phyloP scores from a whole-genome alignment of 1,140 invertebrate species.

The Macrocentrus cingulum region DNA sequence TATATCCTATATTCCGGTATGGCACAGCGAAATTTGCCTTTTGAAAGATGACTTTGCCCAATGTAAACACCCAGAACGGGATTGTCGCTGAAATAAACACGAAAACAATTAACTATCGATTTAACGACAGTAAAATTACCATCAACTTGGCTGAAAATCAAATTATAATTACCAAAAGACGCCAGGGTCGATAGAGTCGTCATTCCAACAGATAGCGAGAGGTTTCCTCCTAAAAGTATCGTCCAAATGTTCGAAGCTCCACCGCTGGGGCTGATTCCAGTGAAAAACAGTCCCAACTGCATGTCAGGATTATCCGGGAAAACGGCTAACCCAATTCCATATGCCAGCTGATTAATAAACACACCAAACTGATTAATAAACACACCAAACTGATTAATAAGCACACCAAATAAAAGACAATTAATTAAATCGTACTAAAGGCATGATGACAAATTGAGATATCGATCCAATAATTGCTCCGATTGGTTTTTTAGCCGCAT shows the following conservation, averaged over 20 bases:
- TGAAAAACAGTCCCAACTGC: constrained; percentile 87
- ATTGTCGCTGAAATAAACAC: constrained; percentile 75
- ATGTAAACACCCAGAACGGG: constrained; percentile 91
- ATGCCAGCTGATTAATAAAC: constrained; percentile 68
- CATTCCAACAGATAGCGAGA: constrained; percentile 90
- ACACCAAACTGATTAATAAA: constrained; percentile 13
- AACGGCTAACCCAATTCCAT: constrained; percentile 70
- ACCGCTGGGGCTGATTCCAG: constrained; percentile 87
- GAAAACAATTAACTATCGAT: constrained; percentile 20
- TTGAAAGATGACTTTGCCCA: constrained; percentile 81
- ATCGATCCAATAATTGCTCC: constrained; percentile 81
- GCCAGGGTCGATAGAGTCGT: constrained; percentile 86
- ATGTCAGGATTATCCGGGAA: constrained; percentile 72
- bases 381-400: background rate
- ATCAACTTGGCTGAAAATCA: constrained; percentile 7
- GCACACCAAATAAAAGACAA: background rate
- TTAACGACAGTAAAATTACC: constrained; percentile 18
- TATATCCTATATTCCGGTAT: constrained; percentile 74
- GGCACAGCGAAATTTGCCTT: constrained; percentile 75
- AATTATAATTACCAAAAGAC: constrained; percentile 69
- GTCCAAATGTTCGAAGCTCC: constrained; percentile 97
- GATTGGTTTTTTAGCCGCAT: constrained; percentile 74
- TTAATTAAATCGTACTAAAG: constrained; percentile 67
- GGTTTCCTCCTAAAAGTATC: constrained; percentile 81
- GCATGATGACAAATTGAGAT: constrained; percentile 88